A percentile compares a stretch with the other conserved stretches of the same genome.
Conservation (phyloP, 2,797 vertebrate genomes). For the Trichosurus vulpecula region DNA sequence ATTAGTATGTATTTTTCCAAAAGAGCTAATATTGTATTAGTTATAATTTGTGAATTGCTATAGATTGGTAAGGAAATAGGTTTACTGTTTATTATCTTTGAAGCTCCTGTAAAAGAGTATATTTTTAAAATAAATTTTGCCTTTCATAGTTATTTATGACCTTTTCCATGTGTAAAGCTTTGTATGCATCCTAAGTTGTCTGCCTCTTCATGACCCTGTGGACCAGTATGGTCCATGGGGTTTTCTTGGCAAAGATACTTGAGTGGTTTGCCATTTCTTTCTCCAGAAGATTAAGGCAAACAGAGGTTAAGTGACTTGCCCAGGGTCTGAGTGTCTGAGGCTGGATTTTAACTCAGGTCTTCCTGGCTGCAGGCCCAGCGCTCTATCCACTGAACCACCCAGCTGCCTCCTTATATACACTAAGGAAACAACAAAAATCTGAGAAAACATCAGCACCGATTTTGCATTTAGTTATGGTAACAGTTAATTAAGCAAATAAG, state of each 20-base stretch:
- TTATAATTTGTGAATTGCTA: slow-evolving; percentile 5
- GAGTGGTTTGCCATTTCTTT: not conserved
- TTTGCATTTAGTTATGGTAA: not conserved
- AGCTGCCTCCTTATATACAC: not conserved
- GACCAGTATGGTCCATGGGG: not conserved
- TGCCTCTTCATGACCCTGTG: not conserved
- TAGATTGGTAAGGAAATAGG: not conserved
- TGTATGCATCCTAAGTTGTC: slow-evolving; percentile 17
- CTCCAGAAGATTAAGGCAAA: no score
- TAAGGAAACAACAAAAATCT: not conserved
- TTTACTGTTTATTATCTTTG: slow-evolving; percentile 2
- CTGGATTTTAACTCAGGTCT: no score
- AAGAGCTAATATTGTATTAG: not conserved
- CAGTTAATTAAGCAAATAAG: not conserved
- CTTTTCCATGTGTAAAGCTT: slow-evolving; percentile 23
- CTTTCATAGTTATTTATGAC: slow-evolving; percentile 4
- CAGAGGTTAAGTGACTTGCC: no score
- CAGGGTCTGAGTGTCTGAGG: no score
- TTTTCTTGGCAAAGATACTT: not conserved
- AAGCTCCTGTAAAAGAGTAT: not conserved
- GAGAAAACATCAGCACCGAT: not conserved
- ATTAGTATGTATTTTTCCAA: slow-evolving; percentile 7
- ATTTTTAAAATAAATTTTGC: slow-evolving; percentile 24
- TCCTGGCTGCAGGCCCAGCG: no score
- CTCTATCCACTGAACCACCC: not conserved